These are phyloP conservation scores for Esox lucius DNA, from an alignment of 2,797 vertebrate species.

Conservation along the genomic window DNA sequence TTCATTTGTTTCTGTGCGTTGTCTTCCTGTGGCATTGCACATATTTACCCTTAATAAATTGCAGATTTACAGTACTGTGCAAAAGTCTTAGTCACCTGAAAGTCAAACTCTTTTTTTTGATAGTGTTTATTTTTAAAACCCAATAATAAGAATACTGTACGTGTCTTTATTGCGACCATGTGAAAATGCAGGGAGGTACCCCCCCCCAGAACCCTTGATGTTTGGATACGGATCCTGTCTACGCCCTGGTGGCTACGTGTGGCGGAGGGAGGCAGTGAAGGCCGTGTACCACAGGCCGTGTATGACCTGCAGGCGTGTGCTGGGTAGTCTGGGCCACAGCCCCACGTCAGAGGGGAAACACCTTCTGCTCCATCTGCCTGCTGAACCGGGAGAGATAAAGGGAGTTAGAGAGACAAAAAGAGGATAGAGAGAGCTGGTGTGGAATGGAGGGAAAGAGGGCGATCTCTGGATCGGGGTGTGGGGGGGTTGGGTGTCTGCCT, in stretches of 20 bases:
- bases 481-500: conserved; percentile 47
- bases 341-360: conserved; percentile 27
- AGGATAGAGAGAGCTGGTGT: conserved; percentile 32
- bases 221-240: neutral
- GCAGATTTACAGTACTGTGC: no score
- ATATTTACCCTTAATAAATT: no score
- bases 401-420: neutral
- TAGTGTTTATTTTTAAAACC: no score
- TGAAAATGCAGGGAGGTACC: no score
- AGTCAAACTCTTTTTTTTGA: no score
- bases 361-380: conserved; percentile 70
- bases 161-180: no score
- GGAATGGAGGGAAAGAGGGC: neutral
- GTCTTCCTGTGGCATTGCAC: no score
- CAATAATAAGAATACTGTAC: no score
- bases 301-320: conserved; percentile 44
- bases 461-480: neutral
- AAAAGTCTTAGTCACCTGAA: no score
- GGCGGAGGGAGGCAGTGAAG: neutral
- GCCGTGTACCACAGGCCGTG: conserved; percentile 52
- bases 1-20: no score
- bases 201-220: no score
- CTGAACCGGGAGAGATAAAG: conserved; percentile 40
- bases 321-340: conserved; percentile 66
- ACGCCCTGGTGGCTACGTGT: neutral